Evolutionary conservation across 2,113 vertebrate species (phyloP).

Genomic region (Otis tarda): DNA sequence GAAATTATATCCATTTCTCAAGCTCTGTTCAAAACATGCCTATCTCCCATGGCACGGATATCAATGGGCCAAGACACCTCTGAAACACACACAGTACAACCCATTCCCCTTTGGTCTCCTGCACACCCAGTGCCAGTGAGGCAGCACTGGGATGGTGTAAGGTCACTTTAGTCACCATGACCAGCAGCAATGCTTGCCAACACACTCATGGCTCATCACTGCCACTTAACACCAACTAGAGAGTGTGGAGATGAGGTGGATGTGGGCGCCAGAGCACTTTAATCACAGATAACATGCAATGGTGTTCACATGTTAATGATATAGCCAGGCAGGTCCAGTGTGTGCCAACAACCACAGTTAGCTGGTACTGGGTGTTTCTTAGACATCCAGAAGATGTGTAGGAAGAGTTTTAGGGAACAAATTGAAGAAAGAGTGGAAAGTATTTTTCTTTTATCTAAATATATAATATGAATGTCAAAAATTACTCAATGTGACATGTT

Average conservation of each 20-base stretch:
- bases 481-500: background rate
- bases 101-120: background rate
- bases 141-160: rapidly evolving
- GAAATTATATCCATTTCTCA: background rate
- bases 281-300: no score
- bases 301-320: rapidly evolving
- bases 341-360: rapidly evolving
- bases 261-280: rapidly evolving
- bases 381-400: background rate
- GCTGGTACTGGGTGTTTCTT: background rate
- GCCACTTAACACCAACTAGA: rapidly evolving
- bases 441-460: background rate
- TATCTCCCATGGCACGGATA: rapidly evolving
- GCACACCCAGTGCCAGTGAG: rapidly evolving
- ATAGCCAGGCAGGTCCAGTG: background rate
- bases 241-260: rapidly evolving
- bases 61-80: background rate
- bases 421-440: background rate
- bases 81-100: background rate
- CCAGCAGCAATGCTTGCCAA: background rate
- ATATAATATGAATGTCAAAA: background rate
- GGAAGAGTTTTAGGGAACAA: background rate
- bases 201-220: rapidly evolving
- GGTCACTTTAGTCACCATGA: background rate
- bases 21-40: background rate